Base-by-base conservation (phyloP, 2,113 vertebrate species). In the Nyctereutes procyonoides region DNA sequence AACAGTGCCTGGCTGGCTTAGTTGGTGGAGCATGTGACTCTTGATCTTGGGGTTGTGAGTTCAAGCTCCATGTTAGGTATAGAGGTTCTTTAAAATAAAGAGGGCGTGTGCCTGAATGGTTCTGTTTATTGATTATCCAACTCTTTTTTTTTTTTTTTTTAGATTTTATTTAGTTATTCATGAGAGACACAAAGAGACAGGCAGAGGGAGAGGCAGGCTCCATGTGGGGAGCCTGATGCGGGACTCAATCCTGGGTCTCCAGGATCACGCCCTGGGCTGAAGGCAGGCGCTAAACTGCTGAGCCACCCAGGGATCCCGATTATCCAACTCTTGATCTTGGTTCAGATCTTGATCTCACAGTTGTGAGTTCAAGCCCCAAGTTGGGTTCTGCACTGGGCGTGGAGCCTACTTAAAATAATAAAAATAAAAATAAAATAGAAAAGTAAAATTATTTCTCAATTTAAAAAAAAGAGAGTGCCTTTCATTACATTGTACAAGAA, bases 361-460 rank as follows among this genome's bases (percentile, higher is more conserved):
- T 77, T 13, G 8, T 30, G 74, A 10, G 43, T 77, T 77, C 2
- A 0, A 77, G 43, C 8, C 43, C 26, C 28, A 8, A 3, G 1
- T 77, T 48, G 48, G 43, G 74, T 15, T 77, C 74, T 26, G 26
- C 26, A n/a, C 32, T 32, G 3, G 19, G 16, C 10, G 4, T 69
- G 67, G 67, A 69, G 67, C 67, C 67, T 69, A 69, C 20, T 69
- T 69, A 69, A 69, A 69, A 35, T 69, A 69, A 69, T 17, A 65
- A 30, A 60, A 6, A 30, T 8, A 69, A 69, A 69, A 69, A 80
- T 28, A 76, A 53, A 76, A 77, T 60, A 81, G 3, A 30, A 80
- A 88, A 89, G 17, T 89, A 60, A 88, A 87, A 89, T 80, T 35
- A 91, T 56, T 62, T 91, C 35, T 89, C 74, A 16, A 76, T 77